These are phyloP conservation scores for Tachina fera DNA, from an alignment of 2,888 invertebrate species.

Conservation along the genomic window DNA sequence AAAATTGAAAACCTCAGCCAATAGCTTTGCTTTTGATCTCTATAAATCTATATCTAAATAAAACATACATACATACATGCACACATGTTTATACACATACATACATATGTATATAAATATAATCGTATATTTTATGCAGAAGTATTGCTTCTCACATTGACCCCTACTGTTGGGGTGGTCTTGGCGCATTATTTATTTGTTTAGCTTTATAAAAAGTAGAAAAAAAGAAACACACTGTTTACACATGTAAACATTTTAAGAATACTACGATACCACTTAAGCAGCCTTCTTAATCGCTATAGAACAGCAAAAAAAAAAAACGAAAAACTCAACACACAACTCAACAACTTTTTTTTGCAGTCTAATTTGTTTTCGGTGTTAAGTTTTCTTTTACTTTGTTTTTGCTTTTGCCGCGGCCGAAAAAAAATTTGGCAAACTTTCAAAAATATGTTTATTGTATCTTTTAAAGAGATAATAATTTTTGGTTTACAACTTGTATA, in stretches of 20 bases:
- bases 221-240: neutral
- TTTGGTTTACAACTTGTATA: conserved; percentile 48
- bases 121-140: neutral
- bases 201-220: neutral
- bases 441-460: conserved; percentile 53
- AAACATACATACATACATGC: neutral
- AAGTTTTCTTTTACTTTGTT: conserved; percentile 2
- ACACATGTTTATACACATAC: neutral
- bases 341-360: conserved; percentile 37
- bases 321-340: conserved; percentile 11
- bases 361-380: conserved; percentile 15
- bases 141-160: neutral
- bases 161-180: conserved; percentile 9
- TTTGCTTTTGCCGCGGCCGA: neutral
- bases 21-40: neutral
- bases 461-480: conserved; percentile 50
- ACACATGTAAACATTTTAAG: conserved; percentile 57
- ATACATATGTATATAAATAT: neutral
- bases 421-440: conserved; percentile 59
- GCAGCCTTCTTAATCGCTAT: conserved; percentile 18
- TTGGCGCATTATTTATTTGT: neutral
- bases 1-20: neutral
- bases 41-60: neutral
- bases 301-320: conserved; percentile 16
- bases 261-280: conserved; percentile 73